phyloP scores from a whole-genome alignment of 2,888 invertebrate genomes.

The Argyresthia albistria region DNA sequence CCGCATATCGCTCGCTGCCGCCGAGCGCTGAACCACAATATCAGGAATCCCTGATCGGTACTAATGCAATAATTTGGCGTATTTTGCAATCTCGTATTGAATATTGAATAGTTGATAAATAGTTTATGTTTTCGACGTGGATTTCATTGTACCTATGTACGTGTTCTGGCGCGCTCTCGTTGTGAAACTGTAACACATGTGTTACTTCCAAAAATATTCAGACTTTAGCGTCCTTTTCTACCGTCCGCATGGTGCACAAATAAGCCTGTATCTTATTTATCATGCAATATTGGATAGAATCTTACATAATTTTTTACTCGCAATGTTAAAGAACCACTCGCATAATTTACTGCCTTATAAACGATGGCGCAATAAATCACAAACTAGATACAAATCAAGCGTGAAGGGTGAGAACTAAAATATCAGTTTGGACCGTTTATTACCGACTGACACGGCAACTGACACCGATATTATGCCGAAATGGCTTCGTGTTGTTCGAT shows the following conservation, averaged over 20 bases:
- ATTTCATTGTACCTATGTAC: conserved; percentile 56
- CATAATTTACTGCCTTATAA: no score
- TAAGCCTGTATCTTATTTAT: no score
- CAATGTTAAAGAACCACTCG: no score
- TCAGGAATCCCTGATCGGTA: conserved; percentile 70
- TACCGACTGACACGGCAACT: conserved; percentile 33
- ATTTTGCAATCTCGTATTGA: conserved; percentile 72
- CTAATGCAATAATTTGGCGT: conserved; percentile 73
- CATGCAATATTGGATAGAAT: no score
- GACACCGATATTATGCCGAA: conserved; percentile 7
- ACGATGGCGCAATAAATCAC: not conserved
- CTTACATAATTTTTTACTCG: not conserved
- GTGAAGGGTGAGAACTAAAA: conserved; percentile 15
- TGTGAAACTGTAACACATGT: conserved; percentile 60
- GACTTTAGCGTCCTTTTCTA: conserved; percentile 16
- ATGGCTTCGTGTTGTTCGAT: not conserved
- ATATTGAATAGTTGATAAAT: conserved; percentile 70
- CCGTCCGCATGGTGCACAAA: no score
- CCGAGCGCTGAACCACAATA: conserved; percentile 69
- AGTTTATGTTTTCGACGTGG: conserved; percentile 67
- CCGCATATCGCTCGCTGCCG: conserved; percentile 58
- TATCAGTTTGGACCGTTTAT: conserved; percentile 37
- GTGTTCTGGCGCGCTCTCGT: conserved; percentile 54
- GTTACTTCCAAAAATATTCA: conserved; percentile 47
- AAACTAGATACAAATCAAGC: conserved; percentile 1